phyloP scores from a whole-genome alignment of 1,140 invertebrate species.

The Drosophila trapezifrons region DNA sequence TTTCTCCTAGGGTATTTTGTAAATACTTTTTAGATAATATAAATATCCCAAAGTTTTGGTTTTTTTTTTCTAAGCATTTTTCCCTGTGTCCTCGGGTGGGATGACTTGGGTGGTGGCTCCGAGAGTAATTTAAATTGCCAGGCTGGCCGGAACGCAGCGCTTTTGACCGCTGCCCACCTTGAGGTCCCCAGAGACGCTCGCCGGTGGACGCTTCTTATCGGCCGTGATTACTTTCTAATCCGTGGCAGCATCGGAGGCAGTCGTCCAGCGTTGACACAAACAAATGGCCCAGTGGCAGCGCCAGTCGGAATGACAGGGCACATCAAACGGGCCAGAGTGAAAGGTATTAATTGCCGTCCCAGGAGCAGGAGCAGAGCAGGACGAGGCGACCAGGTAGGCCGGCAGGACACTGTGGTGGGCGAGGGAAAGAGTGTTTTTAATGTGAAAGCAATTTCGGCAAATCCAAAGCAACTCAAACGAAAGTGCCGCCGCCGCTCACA shows the following conservation, averaged over 20 bases:
- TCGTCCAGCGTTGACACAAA: slow-evolving; percentile 75
- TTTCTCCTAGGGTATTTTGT: no score
- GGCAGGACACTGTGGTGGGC: slow-evolving; percentile 36
- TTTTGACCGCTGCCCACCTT: slow-evolving; percentile 46
- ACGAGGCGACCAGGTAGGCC: slow-evolving; percentile 64
- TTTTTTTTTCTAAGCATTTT: not conserved
- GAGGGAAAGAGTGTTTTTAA: slow-evolving; percentile 74
- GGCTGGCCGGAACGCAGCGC: slow-evolving; percentile 45
- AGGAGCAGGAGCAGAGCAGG: slow-evolving; percentile 7
- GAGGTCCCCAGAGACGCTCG: slow-evolving; percentile 64
- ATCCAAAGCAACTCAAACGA: slow-evolving; percentile 65
- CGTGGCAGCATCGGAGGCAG: slow-evolving; percentile 69
- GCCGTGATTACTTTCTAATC: slow-evolving; percentile 82
- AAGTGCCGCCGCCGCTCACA: slow-evolving; percentile 30
- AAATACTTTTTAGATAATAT: not conserved
- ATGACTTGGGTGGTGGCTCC: slow-evolving; percentile 17
- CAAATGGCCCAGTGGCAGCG: slow-evolving; percentile 70
- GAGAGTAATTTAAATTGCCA: slow-evolving; percentile 72
- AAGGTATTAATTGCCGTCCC: slow-evolving; percentile 77
- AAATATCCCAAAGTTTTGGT: rapidly evolving
- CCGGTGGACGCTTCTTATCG: slow-evolving; percentile 72
- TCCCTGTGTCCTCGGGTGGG: slow-evolving; percentile 1
- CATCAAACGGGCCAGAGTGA: slow-evolving; percentile 74
- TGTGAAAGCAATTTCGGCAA: slow-evolving; percentile 81
- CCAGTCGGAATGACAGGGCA: slow-evolving; percentile 64